Evolutionary conservation across 2,888 invertebrate species (phyloP), one percentile per base, ranked within the genome.

Genomic region (Thysanoteuthis rhombus): DNA sequence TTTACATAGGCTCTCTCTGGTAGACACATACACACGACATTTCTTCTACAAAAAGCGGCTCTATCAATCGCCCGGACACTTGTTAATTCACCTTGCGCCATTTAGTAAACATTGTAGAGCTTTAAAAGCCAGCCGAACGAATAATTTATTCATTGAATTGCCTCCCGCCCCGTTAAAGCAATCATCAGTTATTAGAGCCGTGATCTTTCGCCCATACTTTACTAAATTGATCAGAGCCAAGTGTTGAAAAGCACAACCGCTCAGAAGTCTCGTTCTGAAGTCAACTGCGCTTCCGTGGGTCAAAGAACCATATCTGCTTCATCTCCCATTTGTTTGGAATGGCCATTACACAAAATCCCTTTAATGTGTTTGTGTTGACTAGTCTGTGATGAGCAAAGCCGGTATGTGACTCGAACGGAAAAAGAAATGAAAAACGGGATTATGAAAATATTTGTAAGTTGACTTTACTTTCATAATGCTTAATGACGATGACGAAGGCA

Each of bases 91-190:
- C n/a, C 75, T n/a, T 19, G 75, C 75, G n/a, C n/a, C 75, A n/a
- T 75, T 75, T 75, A 75, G n/a, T 16, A 75, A 75, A 36, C 75
- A n/a, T 75, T 75, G n/a, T 36, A 36, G 75, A 75, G 19, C 75
- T 75, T 75, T 75, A 75, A 75, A 75, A 75, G 75, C 19, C 75
- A 75, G 8, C 19, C 75, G 75, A 75, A 36, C n/a, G n/a, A 75
- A 75, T 75, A 75, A 75, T 75, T 75, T 75, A 75, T 75, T 75
- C 75, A 75, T 75, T 75, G 75, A 75, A 75, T 75, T 75, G n/a
- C 75, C n/a, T 75, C n/a, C 32, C 10, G 75, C 2, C 75, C n/a
- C n/a, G n/a, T n/a, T 16, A 16, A 75, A n/a, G 16, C n/a, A 75
- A 75, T 75, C n/a, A 75, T 75, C 75, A n/a, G 75, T 75, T 75